A percentile compares a stretch with the other conserved stretches of the same genome.
Evolutionary conservation across 1,140 invertebrate genomes (phyloP).

Genomic region (Brachionus asplanchnoidis): DNA sequence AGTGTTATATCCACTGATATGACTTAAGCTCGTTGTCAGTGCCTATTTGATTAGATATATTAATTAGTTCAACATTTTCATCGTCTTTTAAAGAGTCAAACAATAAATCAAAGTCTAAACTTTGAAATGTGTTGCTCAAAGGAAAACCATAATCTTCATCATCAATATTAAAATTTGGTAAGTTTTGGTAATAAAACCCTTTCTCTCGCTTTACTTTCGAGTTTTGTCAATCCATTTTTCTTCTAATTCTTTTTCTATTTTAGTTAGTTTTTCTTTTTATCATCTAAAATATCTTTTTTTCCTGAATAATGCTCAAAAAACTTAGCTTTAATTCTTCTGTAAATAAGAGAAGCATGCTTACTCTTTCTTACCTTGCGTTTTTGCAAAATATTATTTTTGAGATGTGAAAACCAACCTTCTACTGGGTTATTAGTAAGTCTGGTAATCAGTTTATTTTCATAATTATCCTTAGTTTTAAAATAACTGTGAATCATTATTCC

Average conservation of each 20-base stretch:
- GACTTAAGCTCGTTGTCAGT: neutral
- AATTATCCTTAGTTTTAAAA: neutral
- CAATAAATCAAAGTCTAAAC: neutral
- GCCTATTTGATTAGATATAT: neutral
- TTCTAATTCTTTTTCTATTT: neutral
- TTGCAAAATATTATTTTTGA: neutral
- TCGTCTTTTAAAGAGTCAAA: neutral
- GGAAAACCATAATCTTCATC: neutral
- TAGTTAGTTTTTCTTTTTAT: neutral
- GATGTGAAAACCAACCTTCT: neutral
- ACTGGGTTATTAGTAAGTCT: neutral
- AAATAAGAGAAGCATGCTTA: neutral
- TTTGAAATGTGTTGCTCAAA: neutral
- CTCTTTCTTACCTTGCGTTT: neutral
- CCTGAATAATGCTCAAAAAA: neutral
- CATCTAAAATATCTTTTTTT: neutral
- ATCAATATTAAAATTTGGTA: neutral
- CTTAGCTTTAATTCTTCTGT: neutral
- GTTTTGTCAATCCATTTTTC: neutral
- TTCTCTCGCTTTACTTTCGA: neutral
- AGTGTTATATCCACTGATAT: neutral
- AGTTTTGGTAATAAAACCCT: neutral
- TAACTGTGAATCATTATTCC: neutral
- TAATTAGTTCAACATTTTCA: neutral
- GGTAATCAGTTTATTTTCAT: neutral